Percentiles rank a stretch among this genome's conserved stretches.
These are phyloP conservation scores for Teleiodes luculella DNA, from an alignment of 2,888 invertebrate genomes.

Conservation along the genomic window DNA sequence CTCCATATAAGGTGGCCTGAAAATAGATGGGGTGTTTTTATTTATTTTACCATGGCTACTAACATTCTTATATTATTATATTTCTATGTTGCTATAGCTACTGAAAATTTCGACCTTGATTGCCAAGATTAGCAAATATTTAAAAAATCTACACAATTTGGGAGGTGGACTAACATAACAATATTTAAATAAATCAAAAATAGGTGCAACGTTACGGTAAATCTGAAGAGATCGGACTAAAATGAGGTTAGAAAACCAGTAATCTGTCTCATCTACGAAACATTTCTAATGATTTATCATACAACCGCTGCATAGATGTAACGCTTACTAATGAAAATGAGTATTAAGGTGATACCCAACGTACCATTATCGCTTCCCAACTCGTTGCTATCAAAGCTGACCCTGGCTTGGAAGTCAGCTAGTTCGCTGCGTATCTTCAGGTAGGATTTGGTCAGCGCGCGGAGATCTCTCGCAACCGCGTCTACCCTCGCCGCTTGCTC, in stretches of 20 bases:
- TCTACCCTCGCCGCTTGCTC: constrained; percentile 54
- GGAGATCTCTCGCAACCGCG: constrained; percentile 51
- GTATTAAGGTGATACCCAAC: constrained; percentile 7
- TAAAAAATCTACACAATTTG: too few relatives aligned
- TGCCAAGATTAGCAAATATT: too few relatives aligned
- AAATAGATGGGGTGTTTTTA: constrained; percentile 10
- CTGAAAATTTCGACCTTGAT: too few relatives aligned
- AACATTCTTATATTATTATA: too few relatives aligned
- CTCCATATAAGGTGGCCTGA: constrained; percentile 84
- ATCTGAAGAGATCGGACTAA: too few relatives aligned
- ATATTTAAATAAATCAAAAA: too few relatives aligned
- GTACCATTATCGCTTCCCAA: constrained; percentile 61
- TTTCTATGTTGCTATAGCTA: too few relatives aligned
- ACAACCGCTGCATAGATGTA: background rate
- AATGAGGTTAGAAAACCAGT: too few relatives aligned
- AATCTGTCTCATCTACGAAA: too few relatives aligned
- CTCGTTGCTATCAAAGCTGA: constrained; percentile 52
- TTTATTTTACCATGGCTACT: too few relatives aligned
- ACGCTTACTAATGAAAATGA: constrained; percentile 7
- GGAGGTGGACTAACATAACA: too few relatives aligned
- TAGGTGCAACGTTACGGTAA: too few relatives aligned
- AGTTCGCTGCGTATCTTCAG: constrained; percentile 62
- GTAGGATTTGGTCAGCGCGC: constrained; percentile 68
- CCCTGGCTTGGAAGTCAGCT: constrained; percentile 61
- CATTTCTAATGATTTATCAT: background rate